Base-by-base conservation (phyloP, 1,140 invertebrate species). In the Brachionus sp. region DNA sequence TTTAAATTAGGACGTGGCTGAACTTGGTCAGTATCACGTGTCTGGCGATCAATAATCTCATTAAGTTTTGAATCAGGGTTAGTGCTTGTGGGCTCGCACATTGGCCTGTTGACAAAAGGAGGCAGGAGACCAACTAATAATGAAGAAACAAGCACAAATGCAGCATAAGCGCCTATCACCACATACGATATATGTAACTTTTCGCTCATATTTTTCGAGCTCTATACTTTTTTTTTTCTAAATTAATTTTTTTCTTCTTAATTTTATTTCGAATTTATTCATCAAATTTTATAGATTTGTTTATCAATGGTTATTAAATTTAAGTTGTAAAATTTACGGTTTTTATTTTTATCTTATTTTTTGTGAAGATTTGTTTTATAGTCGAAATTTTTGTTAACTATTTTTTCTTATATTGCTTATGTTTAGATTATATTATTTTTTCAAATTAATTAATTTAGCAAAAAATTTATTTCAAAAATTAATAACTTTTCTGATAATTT, bases 121-220 rank as follows among this genome's bases (percentile, higher is more conserved):
- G 77, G 77, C 57, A 80, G 29, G 35, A 80, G 3, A 16, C 77
- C 77, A 3, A 80, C 77, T 37, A 80, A 29, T 19, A 80, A 33
- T 62, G 46, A 62, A 39, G 77, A 80, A 7, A 19, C 29, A 16
- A 80, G 10, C 33, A 80, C 77, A 66, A 80, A 80, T 19, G 33
- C 46, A 23, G 62, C 77, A 66, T 62, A 80, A 16, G 50, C 50
- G 2, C 77, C 77, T 33, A 66, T 44, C 7, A 66, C 77, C 3
- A 62, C 33, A 66, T 62, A 80, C 1, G 77, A 35, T 42, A 80
- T 53, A 19, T 29, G 19, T 80, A 44, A 62, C 33, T 57, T 80
- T 57, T 66, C 77, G 23, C 62, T 33, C 77, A 80, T 62, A 4
- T 6, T 53, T 44, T 46, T 9, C 50, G 50, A 57, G 50, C 50